Conservation (phyloP, 2,888 invertebrate genomes). For the Eudemis profundana region DNA sequence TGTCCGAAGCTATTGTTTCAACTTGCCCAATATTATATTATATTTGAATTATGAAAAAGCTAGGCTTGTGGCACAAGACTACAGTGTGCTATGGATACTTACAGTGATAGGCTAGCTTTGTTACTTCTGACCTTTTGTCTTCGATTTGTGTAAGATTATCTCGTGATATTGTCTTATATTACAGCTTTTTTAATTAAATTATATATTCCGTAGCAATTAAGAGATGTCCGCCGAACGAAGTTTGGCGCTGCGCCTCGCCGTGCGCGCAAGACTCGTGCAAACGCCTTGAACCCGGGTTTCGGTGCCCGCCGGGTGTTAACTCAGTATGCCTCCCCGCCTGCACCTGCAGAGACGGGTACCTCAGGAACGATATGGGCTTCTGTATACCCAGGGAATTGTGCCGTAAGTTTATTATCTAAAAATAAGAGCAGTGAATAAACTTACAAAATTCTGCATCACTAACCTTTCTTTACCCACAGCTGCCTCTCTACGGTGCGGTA, state of each 20-base stretch:
- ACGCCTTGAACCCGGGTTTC: not conserved
- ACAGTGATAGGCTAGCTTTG: no score
- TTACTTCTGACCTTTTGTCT: no score
- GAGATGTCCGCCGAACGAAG: constrained; percentile 8
- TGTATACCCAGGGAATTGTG: constrained; percentile 39
- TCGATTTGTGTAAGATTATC: no score
- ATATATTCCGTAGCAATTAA: constrained; percentile 4
- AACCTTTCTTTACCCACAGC: constrained; percentile 50
- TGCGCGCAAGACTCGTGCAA: not conserved
- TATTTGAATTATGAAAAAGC: no score
- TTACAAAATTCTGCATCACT: no score
- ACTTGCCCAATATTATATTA: no score
- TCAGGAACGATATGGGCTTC: constrained; percentile 27
- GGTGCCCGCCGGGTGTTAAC: not conserved
- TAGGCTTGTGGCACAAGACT: no score
- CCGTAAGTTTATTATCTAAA: constrained; percentile 46
- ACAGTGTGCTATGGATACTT: no score
- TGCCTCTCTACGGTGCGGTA: constrained; percentile 52
- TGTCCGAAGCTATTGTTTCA: no score
- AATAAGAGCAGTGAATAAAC: no score
- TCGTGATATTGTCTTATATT: not conserved
- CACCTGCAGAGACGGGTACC: constrained; percentile 38
- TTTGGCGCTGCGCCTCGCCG: constrained; percentile 11
- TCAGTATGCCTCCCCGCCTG: constrained; percentile 37
- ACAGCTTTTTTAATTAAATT: no score